Evolutionary conservation across 1,140 invertebrate genomes (phyloP).

Genomic region (Ylistrum balloti): DNA sequence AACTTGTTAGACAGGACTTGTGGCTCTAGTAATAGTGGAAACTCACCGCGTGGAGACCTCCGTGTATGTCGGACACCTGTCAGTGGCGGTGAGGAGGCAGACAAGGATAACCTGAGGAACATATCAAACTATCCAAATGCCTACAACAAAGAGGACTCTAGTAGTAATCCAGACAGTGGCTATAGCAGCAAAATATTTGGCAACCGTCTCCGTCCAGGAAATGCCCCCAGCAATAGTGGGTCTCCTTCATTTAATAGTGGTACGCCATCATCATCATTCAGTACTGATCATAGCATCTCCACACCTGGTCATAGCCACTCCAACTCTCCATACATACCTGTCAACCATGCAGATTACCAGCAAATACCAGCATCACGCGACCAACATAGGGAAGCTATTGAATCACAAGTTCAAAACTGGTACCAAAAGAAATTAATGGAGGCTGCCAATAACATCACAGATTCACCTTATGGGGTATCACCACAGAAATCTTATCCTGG

Average conservation of each 20-base stretch:
- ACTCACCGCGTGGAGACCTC: slow-evolving; percentile 45
- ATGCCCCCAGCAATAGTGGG: slow-evolving; percentile 65
- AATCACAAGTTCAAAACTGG: slow-evolving; percentile 74
- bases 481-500: slow-evolving; percentile 36
- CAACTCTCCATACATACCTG: slow-evolving; percentile 70
- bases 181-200: slow-evolving; percentile 78
- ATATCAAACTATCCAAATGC: slow-evolving; percentile 57
- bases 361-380: slow-evolving; percentile 43
- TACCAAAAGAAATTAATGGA: slow-evolving; percentile 76
- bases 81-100: slow-evolving; percentile 14
- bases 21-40: slow-evolving; percentile 51
- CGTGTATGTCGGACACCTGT: background rate
- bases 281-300: slow-evolving; percentile 74
- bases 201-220: slow-evolving; percentile 50
- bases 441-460: slow-evolving; percentile 69
- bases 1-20: slow-evolving; percentile 50
- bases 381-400: slow-evolving; percentile 64
- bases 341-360: slow-evolving; percentile 64
- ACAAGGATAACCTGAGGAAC: slow-evolving; percentile 42
- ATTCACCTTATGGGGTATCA: slow-evolving; percentile 57
- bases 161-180: slow-evolving; percentile 80
- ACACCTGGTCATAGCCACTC: slow-evolving; percentile 72
- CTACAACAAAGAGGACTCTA: slow-evolving; percentile 72
- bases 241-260: slow-evolving; percentile 75
- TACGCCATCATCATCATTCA: slow-evolving; percentile 79